Conservation (phyloP, 2,797 vertebrate species). For the Scyliorhinus canicula region DNA sequence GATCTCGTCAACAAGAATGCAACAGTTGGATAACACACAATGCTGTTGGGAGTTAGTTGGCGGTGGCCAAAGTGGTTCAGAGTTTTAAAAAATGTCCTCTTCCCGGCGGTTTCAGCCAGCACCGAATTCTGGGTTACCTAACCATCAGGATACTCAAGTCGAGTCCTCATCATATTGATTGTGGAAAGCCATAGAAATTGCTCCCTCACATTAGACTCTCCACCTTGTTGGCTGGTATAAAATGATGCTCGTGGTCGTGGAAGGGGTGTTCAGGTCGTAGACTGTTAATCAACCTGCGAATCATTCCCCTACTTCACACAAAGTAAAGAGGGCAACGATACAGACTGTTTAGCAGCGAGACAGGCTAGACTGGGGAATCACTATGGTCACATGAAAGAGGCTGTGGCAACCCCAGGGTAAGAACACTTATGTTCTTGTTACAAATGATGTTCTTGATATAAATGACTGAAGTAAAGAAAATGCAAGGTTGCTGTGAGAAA, state of each 20-base stretch:
- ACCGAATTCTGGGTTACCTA: neutral
- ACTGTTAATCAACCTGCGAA: neutral
- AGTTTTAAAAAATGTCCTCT: neutral
- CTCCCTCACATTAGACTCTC: neutral
- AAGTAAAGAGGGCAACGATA: neutral
- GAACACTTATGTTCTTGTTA: neutral
- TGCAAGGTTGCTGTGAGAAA: neutral
- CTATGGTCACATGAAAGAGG: neutral
- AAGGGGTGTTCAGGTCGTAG: neutral
- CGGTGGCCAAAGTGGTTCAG: neutral
- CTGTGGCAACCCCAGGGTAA: neutral
- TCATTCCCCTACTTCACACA: neutral
- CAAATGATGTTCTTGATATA: neutral
- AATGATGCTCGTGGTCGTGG: neutral
- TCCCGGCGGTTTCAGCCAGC: neutral
- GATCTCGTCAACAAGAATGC: neutral
- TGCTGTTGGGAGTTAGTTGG: neutral
- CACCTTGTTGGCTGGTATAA: neutral
- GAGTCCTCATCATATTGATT: neutral
- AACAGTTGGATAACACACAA: neutral
- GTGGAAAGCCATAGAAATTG: neutral
- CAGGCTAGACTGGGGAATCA: neutral
- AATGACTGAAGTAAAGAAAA: neutral
- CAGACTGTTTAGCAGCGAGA: neutral
- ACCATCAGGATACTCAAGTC: neutral